Base-by-base conservation (phyloP, 2,797 vertebrate genomes). In the Geotrypetes seraphini region DNA sequence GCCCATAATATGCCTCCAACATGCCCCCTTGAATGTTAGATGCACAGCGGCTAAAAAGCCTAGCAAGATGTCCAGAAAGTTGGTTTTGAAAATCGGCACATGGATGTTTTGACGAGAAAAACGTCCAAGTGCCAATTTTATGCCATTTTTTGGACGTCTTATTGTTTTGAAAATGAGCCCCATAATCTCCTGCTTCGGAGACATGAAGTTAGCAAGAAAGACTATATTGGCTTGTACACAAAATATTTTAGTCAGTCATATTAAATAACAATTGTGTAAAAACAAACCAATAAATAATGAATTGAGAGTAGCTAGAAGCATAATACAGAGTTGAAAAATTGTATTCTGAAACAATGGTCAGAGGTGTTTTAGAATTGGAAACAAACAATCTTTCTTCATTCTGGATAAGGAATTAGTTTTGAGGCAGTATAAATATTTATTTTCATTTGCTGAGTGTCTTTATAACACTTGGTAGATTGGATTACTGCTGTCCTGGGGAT, bases 401-500 rank as follows among this genome's bases (percentile, higher is more conserved):
- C 29, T 31, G n/a, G n/a, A n/a, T n/a, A n/a, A n/a, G n/a, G n/a
- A n/a, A n/a, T 30, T 15, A 37, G 33, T 0, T 46, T 60, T 38
- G 35, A 46, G 51, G 44, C 1, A n/a, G 2, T 39, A 50, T n/a
- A n/a, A n/a, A n/a, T n/a, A n/a, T 32, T 38, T 28, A 4, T 39
- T 32, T 33, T 23, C 41, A 15, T 10, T 40, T 41, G 42, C 5
- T 3, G 33, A 12, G 6, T 27, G 40, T 22, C 13, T 57, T 85
- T 79, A 96, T 75, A 96, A 84, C 54, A 90, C 89, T 64, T 97
- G 89, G 57, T 97, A 97, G 55, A 93, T 86, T 2, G 87, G 86
- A 50, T 65, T 83, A 56, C 49, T 69, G 50, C 37, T 36, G 41
- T 65, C 86, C 19, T 64, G 79, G 12, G 79, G 29, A 25, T 78